A percentile compares a stretch with the other conserved stretches of the same genome.
These are phyloP conservation scores for Incurvaria masculella DNA, from an alignment of 2,888 invertebrate genomes.

Conservation along the genomic window DNA sequence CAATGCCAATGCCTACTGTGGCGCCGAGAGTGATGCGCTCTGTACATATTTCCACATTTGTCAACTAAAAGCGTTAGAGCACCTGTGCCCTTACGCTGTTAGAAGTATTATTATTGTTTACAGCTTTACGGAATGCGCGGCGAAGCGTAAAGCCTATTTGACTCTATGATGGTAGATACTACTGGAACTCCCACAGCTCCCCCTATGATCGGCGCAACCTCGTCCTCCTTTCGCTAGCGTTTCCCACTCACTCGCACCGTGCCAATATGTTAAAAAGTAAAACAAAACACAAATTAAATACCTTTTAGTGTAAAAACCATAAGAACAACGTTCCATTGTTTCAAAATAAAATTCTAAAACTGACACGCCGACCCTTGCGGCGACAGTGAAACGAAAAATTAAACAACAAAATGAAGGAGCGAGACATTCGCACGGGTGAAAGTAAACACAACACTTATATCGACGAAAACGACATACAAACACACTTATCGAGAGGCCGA, in stretches of 20 bases:
- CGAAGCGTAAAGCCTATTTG: no score
- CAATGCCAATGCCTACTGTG: no score
- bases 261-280: slow-evolving; percentile 47
- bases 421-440: slow-evolving; percentile 56
- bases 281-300: slow-evolving; percentile 60
- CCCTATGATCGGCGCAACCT: slow-evolving; percentile 4
- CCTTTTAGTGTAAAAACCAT: slow-evolving; percentile 80
- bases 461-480: slow-evolving; percentile 57
- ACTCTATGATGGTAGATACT: no score
- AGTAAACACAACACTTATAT: slow-evolving; percentile 57
- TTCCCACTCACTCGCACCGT: slow-evolving; percentile 31
- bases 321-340: slow-evolving; percentile 78
- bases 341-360: slow-evolving; percentile 57
- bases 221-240: slow-evolving; percentile 20
- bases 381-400: slow-evolving; percentile 47
- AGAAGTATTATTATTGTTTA: no score
- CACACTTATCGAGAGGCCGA: slow-evolving; percentile 55
- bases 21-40: no score
- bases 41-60: no score
- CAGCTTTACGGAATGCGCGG: no score
- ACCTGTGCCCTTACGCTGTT: no score
- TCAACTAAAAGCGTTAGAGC: no score
- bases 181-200: no score
- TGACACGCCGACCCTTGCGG: slow-evolving; percentile 54
- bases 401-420: slow-evolving; percentile 49